A percentile compares a stretch with the other conserved stretches of the same genome.
These are phyloP conservation scores for Narcine bancroftii DNA, from an alignment of 2,113 vertebrate species.

Conservation along the genomic window DNA sequence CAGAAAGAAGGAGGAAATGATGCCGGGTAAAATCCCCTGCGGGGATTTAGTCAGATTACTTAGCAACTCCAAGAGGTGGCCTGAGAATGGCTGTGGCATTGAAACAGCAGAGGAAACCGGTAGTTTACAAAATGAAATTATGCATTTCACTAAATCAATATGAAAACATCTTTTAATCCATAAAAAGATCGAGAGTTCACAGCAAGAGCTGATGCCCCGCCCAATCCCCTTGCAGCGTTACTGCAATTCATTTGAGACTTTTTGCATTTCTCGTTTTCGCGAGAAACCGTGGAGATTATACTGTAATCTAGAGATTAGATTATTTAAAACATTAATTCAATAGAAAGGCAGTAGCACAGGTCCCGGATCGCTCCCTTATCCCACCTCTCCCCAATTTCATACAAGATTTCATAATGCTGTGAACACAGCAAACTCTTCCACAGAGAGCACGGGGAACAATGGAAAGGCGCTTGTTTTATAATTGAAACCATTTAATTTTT, in stretches of 20 bases:
- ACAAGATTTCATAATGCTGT: not conserved
- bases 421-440: not conserved
- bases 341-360: not conserved
- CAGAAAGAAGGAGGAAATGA: slow-evolving; percentile 34
- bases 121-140: not conserved
- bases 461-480: not conserved
- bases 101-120: not conserved
- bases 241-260: no score
- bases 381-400: no score
- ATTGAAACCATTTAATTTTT: not conserved
- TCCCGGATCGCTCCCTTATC: no score
- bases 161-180: not conserved
- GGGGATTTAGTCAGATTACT: slow-evolving; percentile 28
- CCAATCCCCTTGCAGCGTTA: not conserved
- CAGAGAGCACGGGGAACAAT: not conserved
- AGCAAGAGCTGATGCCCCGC: not conserved
- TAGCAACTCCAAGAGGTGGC: slow-evolving; percentile 31
- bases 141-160: slow-evolving; percentile 12
- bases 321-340: not conserved
- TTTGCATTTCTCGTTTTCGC: not conserved
- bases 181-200: not conserved
- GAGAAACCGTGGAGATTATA: not conserved
- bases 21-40: slow-evolving; percentile 30
- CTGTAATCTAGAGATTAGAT: slow-evolving; percentile 1
- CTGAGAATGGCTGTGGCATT: not conserved